Evolutionary conservation across 1,140 invertebrate genomes (phyloP).

Genomic region (Argopecten irradians): DNA sequence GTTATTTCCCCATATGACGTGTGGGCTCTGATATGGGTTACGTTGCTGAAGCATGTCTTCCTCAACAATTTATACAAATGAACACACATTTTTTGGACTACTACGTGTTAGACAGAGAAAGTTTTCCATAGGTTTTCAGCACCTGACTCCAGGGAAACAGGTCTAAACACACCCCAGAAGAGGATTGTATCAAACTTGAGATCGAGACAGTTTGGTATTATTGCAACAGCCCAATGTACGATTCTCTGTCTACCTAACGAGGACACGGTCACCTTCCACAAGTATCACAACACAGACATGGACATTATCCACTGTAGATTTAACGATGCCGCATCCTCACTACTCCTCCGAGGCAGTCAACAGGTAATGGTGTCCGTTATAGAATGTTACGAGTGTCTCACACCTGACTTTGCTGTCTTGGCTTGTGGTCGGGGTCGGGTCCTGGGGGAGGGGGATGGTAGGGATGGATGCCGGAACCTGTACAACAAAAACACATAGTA

Average conservation of each 20-base stretch:
- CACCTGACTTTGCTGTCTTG: slow-evolving; percentile 62
- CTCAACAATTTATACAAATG: too few species aligned
- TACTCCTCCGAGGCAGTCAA: not conserved
- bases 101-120: not conserved
- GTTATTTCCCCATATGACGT: too few species aligned
- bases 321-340: not conserved
- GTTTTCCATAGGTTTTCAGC: not conserved
- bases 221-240: slow-evolving; percentile 13
- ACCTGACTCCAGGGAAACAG: not conserved
- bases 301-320: not conserved
- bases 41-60: too few species aligned
- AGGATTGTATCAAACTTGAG: not conserved
- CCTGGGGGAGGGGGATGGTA: slow-evolving; percentile 47
- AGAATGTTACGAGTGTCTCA: slow-evolving; percentile 35
- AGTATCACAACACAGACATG: not conserved
- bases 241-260: not conserved
- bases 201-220: slow-evolving; percentile 2
- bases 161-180: not conserved
- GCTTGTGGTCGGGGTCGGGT: slow-evolving; percentile 33
- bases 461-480: slow-evolving; percentile 42
- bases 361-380: not conserved
- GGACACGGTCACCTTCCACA: not conserved
- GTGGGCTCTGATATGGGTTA: too few species aligned
- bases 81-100: too few species aligned
- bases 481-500: not conserved